Conservation (phyloP, 2,113 vertebrate genomes). For the Indri indri region DNA sequence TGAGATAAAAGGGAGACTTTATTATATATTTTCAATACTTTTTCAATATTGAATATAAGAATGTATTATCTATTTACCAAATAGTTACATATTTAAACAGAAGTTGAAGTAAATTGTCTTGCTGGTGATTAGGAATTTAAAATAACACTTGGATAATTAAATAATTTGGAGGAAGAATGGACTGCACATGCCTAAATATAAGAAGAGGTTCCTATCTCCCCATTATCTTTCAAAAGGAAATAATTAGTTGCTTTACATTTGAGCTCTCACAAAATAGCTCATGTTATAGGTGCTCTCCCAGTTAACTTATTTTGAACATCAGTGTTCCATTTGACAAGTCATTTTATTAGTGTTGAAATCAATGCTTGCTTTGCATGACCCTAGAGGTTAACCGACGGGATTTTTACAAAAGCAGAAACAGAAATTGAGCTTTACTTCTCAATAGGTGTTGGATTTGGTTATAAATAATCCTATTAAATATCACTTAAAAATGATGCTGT, state of each 20-base stretch:
- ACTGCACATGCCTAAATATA: not conserved
- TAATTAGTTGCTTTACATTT: not conserved
- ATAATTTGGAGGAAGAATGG: not conserved
- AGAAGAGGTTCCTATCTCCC: not conserved
- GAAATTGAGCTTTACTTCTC: conserved; percentile 35
- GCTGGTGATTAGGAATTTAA: not conserved
- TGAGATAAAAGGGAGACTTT: not conserved
- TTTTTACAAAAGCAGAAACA: conserved; percentile 39
- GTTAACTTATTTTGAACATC: conserved; percentile 37
- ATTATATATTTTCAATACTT: not conserved
- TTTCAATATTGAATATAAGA: conserved; percentile 2
- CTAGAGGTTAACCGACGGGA: conserved; percentile 11
- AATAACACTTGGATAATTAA: not conserved
- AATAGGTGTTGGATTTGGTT: not conserved
- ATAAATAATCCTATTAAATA: conserved; percentile 1
- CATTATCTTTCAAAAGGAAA: not conserved
- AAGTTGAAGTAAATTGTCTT: not conserved
- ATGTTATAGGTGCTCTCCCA: not conserved
- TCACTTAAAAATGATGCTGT: not conserved
- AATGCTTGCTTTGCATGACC: not conserved
- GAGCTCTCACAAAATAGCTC: not conserved
- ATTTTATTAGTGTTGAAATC: conserved; percentile 28
- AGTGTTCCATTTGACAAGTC: not conserved
- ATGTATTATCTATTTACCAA: not conserved
- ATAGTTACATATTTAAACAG: not conserved